Percentiles rank a stretch among this genome's conserved stretches.
phyloP scores from a whole-genome alignment of 2,113 vertebrate species.

The Oreocharis arfaki region DNA sequence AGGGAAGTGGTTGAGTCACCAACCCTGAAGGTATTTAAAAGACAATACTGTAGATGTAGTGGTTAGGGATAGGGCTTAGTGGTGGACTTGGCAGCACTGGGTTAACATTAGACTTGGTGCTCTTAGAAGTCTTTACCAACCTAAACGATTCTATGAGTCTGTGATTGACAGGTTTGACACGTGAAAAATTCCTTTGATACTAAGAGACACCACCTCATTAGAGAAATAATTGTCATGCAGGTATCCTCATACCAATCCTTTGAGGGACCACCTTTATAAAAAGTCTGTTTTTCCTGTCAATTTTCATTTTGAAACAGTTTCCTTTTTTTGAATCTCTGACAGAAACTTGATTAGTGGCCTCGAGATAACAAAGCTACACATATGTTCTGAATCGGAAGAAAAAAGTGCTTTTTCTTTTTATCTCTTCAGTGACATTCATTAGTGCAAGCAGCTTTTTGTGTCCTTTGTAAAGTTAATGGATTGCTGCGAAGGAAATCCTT shows the following conservation, averaged over 20 bases:
- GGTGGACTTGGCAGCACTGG: neutral
- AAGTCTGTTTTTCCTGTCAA: neutral
- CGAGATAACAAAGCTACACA: neutral
- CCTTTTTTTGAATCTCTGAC: neutral
- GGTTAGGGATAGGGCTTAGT: neutral
- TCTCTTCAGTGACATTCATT: constrained; percentile 2
- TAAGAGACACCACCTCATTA: neutral
- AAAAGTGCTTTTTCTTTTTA: neutral
- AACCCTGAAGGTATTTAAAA: neutral
- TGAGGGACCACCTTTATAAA: neutral
- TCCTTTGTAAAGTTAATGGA: constrained; percentile 21
- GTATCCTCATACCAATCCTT: neutral
- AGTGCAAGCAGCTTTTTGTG: neutral
- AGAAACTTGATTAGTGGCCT: neutral
- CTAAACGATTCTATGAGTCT: neutral
- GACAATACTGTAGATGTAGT: neutral
- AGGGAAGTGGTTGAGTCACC: neutral
- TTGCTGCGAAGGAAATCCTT: neutral
- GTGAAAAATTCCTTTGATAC: neutral
- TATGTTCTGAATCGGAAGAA: neutral
- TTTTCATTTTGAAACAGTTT: neutral
- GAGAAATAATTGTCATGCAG: neutral
- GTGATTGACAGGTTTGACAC: neutral
- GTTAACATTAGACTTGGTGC: neutral
- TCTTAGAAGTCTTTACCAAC: neutral